phyloP scores from a whole-genome alignment of 2,113 vertebrate genomes.

The Myxocyprinus asiaticus region DNA sequence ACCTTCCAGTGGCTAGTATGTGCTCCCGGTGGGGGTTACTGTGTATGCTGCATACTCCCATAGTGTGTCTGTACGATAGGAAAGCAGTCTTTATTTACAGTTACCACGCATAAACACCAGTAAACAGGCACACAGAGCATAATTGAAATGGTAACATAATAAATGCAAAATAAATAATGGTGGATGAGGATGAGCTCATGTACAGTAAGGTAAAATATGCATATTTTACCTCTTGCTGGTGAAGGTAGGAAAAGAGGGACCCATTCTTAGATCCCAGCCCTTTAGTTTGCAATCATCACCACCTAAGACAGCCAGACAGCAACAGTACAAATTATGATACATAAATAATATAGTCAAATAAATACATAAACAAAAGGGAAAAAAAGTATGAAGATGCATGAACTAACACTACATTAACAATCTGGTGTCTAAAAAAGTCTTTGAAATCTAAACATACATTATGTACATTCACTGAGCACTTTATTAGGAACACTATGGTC shows the following conservation, averaged over 20 bases:
- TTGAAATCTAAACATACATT: no score
- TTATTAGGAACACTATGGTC: no score
- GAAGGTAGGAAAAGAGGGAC: slow-evolving; percentile 72
- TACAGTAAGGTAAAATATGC: background rate
- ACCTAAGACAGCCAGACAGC: slow-evolving; percentile 14
- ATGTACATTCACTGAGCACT: no score
- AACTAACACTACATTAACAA: background rate
- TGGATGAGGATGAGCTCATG: background rate
- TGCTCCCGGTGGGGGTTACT: slow-evolving; percentile 85
- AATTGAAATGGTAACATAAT: background rate
- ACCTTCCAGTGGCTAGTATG: slow-evolving; percentile 93
- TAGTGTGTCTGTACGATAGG: slow-evolving; percentile 80
- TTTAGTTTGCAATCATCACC: slow-evolving; percentile 50
- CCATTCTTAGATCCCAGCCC: slow-evolving; percentile 65
- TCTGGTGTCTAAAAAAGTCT: background rate
- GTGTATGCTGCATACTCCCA: slow-evolving; percentile 96
- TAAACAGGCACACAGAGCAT: background rate
- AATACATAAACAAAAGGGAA: background rate
- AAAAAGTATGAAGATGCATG: background rate
- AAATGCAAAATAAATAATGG: background rate
- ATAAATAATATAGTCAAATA: background rate
- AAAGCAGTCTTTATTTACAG: background rate
- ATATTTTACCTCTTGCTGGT: slow-evolving; percentile 79
- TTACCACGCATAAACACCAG: background rate
- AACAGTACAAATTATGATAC: background rate